These are phyloP conservation scores for Prolemur simus DNA, from an alignment of 2,113 vertebrate species.

Conservation along the genomic window DNA sequence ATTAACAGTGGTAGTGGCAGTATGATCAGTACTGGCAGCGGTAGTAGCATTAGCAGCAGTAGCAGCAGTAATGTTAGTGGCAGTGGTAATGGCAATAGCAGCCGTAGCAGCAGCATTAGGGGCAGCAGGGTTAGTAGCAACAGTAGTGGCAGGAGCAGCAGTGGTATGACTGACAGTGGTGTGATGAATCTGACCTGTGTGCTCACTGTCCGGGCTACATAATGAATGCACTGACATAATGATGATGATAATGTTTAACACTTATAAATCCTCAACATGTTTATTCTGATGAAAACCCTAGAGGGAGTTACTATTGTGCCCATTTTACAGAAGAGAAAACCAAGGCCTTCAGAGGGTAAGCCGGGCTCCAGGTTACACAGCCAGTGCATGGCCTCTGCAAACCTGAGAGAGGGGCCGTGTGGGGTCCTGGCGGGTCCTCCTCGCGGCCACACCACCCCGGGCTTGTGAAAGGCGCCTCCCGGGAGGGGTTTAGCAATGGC, in stretches of 20 bases:
- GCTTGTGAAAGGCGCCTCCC: neutral
- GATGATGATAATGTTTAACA: neutral
- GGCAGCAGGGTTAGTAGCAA: no score
- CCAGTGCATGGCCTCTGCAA: neutral
- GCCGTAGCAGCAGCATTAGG: fast-evolving
- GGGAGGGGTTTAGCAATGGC: fast-evolving
- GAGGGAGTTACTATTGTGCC: neutral
- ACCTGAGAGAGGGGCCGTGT: neutral
- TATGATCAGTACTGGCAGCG: no score
- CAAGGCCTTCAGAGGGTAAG: neutral
- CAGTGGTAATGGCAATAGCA: no score
- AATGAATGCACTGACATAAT: fast-evolving
- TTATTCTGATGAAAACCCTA: neutral
- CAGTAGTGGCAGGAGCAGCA: neutral
- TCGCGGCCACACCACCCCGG: neutral
- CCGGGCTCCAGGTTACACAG: neutral
- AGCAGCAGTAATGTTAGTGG: no score
- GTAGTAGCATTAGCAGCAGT: neutral
- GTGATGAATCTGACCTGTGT: neutral
- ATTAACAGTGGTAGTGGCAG: fast-evolving
- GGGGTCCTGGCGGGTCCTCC: no score
- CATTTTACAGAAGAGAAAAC: neutral
- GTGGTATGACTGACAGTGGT: no score
- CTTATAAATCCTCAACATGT: neutral
- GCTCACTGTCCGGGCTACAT: neutral